phyloP scores from a whole-genome alignment of 2,797 vertebrate genomes.

The Characodon lateralis region DNA sequence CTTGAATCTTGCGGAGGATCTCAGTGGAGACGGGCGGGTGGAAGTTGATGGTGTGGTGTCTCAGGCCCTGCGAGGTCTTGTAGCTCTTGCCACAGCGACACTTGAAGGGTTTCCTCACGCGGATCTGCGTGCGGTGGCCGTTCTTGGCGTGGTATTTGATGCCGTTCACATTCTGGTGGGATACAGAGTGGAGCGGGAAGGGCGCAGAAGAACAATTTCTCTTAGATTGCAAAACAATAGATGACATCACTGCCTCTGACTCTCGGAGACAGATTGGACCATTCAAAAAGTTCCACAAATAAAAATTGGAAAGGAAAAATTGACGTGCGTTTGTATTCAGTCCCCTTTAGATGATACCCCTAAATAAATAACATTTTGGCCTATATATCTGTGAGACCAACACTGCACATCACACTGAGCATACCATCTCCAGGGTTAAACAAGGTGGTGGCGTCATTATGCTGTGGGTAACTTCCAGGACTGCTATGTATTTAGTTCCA shows the following conservation, averaged over 20 bases:
- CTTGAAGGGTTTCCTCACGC: constrained; percentile 97
- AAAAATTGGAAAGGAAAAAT: too few species aligned
- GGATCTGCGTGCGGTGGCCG: constrained; percentile 97
- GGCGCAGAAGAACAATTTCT: background rate
- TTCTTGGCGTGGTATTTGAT: constrained; percentile 99
- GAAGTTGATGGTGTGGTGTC: constrained; percentile 99
- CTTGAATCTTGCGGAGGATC: constrained; percentile 98
- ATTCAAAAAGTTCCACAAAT: too few species aligned
- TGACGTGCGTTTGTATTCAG: too few species aligned
- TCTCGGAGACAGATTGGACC: background rate
- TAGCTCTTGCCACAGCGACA: constrained; percentile 99
- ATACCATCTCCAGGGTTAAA: too few species aligned
- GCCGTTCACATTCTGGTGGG: constrained; percentile 94
- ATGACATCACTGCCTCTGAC: too few species aligned
- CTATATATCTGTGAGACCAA: too few species aligned
- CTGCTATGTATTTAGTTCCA: too few species aligned
- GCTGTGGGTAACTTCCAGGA: too few species aligned
- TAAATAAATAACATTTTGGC: background rate
- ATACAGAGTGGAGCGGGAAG: too few species aligned
- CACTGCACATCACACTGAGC: too few species aligned
- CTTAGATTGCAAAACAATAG: too few species aligned
- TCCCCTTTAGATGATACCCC: background rate
- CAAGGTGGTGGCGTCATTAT: too few species aligned
- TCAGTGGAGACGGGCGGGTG: constrained; percentile 96
- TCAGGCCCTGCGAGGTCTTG: constrained; percentile 98